Base-by-base conservation (phyloP, 2,113 vertebrate genomes). In the Motacilla alba region DNA sequence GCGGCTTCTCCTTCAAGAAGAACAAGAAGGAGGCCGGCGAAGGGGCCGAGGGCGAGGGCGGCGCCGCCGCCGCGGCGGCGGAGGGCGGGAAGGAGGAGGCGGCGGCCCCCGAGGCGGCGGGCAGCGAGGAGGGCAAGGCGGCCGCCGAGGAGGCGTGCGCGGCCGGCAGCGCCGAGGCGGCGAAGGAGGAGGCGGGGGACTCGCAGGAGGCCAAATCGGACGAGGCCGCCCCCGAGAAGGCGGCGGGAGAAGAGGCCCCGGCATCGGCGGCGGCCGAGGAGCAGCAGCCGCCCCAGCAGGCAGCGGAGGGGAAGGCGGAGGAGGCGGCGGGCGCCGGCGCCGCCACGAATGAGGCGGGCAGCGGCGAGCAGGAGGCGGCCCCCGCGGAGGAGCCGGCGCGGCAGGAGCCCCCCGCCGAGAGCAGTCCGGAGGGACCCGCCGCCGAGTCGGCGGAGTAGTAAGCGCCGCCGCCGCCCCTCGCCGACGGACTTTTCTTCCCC, bases 1-100 rank as follows among this genome's bases (percentile, higher is more conserved):
- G 99, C 73, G 99, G 99, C 87, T 99, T 99, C 96, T 99, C 99
- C 80, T 99, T 99, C 97, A 99, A 99, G 98, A 99, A 99, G 97
- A 98, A 98, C 98, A 99, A 99, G 93, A 99, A 99, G 97, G 99
- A 99, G 96, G 98, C 98, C 0, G 98, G 98, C 15, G 98, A 99
- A 24, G 98, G 97, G 39, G 98, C 96, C 1, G 98, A 99, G 84
- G 93, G 85, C 4, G 99, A 99, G 89, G 98, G 97, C 55, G 98
- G 94, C 0, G 97, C 97, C 5, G 90, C 97, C 49, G 93, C 69
- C 10, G 67, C 98, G 16, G 96, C 98, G 7, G 98, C 70, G 15
- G 82, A 99, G 83, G 97, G 98, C 26, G 97, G 95, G 67, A 98
- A 98, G 69, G 97, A 97, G 1, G 97, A 97, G 46, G 97, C 81